These are phyloP conservation scores for Adoxophyes honmai DNA, from an alignment of 1,140 invertebrate genomes.

Conservation along the genomic window DNA sequence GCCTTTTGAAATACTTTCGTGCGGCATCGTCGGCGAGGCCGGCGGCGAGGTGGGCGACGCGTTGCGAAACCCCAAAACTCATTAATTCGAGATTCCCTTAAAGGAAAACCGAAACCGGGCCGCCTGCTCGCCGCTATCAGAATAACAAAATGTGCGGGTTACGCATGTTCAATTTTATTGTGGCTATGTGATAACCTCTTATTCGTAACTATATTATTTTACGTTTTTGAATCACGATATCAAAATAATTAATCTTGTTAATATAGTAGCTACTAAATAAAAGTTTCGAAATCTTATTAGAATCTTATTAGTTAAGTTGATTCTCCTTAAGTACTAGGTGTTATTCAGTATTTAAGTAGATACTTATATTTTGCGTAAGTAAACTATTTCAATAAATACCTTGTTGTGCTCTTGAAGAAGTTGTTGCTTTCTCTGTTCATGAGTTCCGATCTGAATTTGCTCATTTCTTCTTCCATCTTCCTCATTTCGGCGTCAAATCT, in stretches of 20 bases:
- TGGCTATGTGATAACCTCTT: constrained; percentile 6
- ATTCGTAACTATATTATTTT: too few species aligned
- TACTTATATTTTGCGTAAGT: background rate
- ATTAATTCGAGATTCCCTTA: constrained; percentile 72
- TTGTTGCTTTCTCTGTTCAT: constrained; percentile 94
- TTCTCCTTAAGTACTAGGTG: background rate
- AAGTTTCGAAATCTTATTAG: too few species aligned
- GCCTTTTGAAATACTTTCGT: constrained; percentile 65
- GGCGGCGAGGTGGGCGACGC: constrained; percentile 50
- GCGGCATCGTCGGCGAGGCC: constrained; percentile 24
- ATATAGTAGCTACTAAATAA: too few species aligned
- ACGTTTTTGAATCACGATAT: too few species aligned
- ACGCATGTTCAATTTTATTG: background rate
- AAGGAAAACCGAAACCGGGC: constrained; percentile 59
- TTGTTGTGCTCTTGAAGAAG: constrained; percentile 92
- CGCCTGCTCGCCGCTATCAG: constrained; percentile 43
- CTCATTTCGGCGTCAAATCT: constrained; percentile 97
- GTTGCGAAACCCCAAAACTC: constrained; percentile 62
- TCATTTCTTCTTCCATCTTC: constrained; percentile 99
- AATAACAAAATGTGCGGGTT: constrained; percentile 54
- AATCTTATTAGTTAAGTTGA: background rate
- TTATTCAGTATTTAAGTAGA: background rate
- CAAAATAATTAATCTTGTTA: too few species aligned
- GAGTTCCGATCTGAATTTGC: constrained; percentile 94
- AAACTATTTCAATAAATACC: constrained; percentile 78